Evolutionary conservation across 1,140 invertebrate genomes (phyloP).

Genomic region (Adelges cooleyi): DNA sequence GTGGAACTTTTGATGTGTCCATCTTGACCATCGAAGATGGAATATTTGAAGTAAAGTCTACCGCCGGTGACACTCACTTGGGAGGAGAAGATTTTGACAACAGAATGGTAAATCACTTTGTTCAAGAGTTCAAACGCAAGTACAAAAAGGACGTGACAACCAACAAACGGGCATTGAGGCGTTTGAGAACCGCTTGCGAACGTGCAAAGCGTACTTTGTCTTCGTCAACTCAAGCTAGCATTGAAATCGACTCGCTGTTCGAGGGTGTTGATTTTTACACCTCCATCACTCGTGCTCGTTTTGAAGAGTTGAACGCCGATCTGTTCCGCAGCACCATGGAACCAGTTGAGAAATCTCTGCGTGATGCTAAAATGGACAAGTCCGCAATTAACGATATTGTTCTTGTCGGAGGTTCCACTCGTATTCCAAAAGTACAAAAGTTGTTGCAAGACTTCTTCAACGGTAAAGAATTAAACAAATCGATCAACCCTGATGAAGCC

Average conservation of each 20-base stretch:
- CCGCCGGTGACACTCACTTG: slow-evolving; percentile 93
- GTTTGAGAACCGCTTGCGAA: slow-evolving; percentile 88
- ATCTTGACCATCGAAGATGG: slow-evolving; percentile 92
- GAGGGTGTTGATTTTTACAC: slow-evolving; percentile 96
- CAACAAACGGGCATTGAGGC: slow-evolving; percentile 83
- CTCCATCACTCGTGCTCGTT: slow-evolving; percentile 83
- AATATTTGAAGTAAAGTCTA: slow-evolving; percentile 92
- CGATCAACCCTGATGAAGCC: slow-evolving; percentile 93
- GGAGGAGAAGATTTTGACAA: slow-evolving; percentile 98
- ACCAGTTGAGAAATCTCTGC: slow-evolving; percentile 86
- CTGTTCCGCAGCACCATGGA: slow-evolving; percentile 84
- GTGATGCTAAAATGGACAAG: slow-evolving; percentile 92
- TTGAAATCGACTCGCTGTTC: slow-evolving; percentile 89
- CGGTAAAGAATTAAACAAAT: slow-evolving; percentile 94
- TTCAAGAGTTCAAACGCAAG: slow-evolving; percentile 94
- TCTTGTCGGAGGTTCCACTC: slow-evolving; percentile 93
- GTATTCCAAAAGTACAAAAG: slow-evolving; percentile 96
- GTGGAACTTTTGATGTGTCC: slow-evolving; percentile 95
- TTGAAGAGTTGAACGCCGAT: slow-evolving; percentile 89
- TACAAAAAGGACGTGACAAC: slow-evolving; percentile 85
- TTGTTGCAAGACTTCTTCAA: slow-evolving; percentile 92
- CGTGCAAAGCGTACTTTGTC: slow-evolving; percentile 91
- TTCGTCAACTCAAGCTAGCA: slow-evolving; percentile 82
- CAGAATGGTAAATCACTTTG: slow-evolving; percentile 90
- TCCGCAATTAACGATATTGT: slow-evolving; percentile 88